Evolutionary conservation across 2,113 vertebrate species (phyloP), one percentile per base, ranked within the genome.

Genomic region (Thalassoma bifasciatum): DNA sequence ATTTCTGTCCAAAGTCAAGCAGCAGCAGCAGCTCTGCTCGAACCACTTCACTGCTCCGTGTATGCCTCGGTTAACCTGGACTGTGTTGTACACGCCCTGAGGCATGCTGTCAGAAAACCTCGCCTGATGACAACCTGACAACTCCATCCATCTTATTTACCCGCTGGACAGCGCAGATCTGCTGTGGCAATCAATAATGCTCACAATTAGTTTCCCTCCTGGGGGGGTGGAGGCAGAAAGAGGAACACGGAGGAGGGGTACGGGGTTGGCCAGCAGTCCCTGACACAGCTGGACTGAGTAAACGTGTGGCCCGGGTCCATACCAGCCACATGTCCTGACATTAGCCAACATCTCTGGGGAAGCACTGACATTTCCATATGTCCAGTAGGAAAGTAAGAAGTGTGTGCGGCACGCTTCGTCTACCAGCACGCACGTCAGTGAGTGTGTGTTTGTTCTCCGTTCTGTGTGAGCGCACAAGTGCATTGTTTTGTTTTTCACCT

Each of bases 71-170:
- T 88, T 83, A 89, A 88, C 89, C 85, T 85, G 83, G 56, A 63
- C 68, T 80, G 77, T 89, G 88, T 89, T 87, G 74, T 79, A 88
- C 82, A 85, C 66, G 79, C 88, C 89, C 80, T 37, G 61, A 86
- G 86, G 83, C 85, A 65, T 53, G 70, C 80, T 88, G 90, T 91
- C 90, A 91, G 77, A 92, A 90, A 90, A 74, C 85, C 73, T 54
- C 40, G 77, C 86, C 86, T 88, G 91, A 92, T 85, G 91, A 92
- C 92, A 84, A 91, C 72, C 87, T 91, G 91, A 94, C 93, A 93
- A 90, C 86, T 92, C 88, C 89, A 92, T 93, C 92, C 92, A 91
- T 94, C 93, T 89, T 90, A 79, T 91, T 92, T 91, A 89, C 90
- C 93, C 86, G 50, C 86, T 80, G 90, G 92, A 93, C 82, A 88